phyloP scores from a whole-genome alignment of 2,113 vertebrate genomes.

The Climacteris rufus region DNA sequence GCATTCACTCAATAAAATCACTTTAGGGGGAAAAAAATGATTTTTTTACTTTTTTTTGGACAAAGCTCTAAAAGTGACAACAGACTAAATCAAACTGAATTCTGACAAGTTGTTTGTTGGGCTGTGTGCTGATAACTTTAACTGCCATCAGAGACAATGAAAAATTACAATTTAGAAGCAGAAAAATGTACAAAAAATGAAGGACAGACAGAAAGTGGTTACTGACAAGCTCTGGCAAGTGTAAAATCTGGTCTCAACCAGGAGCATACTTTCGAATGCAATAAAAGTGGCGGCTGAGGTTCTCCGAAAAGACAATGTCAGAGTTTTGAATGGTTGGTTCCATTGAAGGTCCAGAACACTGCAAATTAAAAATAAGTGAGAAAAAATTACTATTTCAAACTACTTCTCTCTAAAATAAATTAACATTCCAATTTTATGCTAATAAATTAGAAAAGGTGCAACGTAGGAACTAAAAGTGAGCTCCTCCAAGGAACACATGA shows the following conservation, averaged over 20 bases:
- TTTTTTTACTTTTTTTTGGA: background rate
- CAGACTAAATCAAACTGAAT: background rate
- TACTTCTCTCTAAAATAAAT: background rate
- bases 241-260: background rate
- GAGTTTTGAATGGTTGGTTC: slow-evolving; percentile 91
- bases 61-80: background rate
- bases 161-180: background rate
- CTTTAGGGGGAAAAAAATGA: background rate
- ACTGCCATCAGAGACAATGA: background rate
- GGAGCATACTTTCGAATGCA: slow-evolving; percentile 84
- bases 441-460: background rate
- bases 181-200: background rate
- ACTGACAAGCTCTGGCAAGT: background rate
- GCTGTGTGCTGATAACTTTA: background rate
- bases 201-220: background rate
- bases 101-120: background rate
- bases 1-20: background rate
- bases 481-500: background rate
- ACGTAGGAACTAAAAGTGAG: background rate
- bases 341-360: slow-evolving; percentile 98
- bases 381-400: slow-evolving; percentile 9
- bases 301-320: slow-evolving; percentile 90
- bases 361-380: slow-evolving; percentile 40
- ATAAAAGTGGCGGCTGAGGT: slow-evolving; percentile 86
- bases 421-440: background rate